These are phyloP conservation scores for Agonopterix heracliana DNA, from an alignment of 2,888 invertebrate genomes.

Conservation along the genomic window DNA sequence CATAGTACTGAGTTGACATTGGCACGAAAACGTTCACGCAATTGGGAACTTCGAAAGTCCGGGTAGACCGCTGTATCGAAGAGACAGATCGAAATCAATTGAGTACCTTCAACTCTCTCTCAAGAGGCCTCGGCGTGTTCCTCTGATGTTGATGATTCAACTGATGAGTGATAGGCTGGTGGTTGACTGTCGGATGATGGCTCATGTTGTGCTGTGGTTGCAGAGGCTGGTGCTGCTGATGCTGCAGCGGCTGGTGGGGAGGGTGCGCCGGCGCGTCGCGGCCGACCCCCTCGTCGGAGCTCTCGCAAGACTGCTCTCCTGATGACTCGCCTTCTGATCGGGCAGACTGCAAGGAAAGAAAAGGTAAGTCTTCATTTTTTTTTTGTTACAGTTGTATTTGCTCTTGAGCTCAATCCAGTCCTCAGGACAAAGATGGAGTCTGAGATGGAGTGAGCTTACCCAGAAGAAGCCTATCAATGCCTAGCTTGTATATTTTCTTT, in stretches of 20 bases:
- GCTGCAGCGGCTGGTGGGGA: slow-evolving; percentile 24
- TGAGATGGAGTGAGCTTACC: not conserved
- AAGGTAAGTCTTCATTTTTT: not conserved
- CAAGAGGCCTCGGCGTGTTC: slow-evolving; percentile 57
- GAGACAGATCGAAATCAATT: no score
- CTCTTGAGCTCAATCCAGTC: not conserved
- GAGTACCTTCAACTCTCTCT: slow-evolving; percentile 48
- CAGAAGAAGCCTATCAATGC: no score
- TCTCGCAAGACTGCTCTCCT: slow-evolving; percentile 67
- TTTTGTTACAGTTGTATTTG: not conserved
- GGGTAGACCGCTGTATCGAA: no score
- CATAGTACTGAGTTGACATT: no score
- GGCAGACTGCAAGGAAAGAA: slow-evolving; percentile 48
- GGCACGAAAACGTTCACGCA: no score
- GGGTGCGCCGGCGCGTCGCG: slow-evolving; percentile 51
- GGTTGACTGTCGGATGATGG: slow-evolving; percentile 41
- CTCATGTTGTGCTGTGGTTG: slow-evolving; percentile 37
- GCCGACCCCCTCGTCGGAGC: slow-evolving; percentile 68
- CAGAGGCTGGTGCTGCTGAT: slow-evolving; percentile 31
- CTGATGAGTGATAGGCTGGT: slow-evolving; percentile 36
- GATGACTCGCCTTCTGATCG: slow-evolving; percentile 68
- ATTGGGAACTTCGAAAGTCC: no score
- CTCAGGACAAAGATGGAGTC: no score
- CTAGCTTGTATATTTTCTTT: not conserved
- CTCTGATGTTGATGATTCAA: slow-evolving; percentile 50